phyloP scores from a whole-genome alignment of 2,797 vertebrate species.

The Enteromius unitaeniatus region DNA sequence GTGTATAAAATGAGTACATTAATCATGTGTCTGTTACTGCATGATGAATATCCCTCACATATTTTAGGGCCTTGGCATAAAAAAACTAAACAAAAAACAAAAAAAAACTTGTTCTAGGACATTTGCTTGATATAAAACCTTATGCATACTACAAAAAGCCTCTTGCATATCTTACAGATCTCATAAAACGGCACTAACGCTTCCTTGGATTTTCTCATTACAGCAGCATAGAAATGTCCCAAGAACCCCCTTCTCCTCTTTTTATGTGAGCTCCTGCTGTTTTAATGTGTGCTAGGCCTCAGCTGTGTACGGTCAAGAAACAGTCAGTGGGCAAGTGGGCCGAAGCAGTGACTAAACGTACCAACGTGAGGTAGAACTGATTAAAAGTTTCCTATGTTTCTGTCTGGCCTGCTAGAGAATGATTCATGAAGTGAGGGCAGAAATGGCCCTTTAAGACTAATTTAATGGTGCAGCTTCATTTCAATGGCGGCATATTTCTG shows the following conservation, averaged over 20 bases:
- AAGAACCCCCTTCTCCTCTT: background rate
- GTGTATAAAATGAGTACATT: background rate
- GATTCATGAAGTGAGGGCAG: conserved; percentile 34
- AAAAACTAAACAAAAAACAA: background rate
- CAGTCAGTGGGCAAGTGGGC: background rate
- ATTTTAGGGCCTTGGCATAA: background rate
- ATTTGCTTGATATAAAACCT: background rate
- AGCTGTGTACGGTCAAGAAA: background rate
- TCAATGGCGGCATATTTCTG: conserved; percentile 43
- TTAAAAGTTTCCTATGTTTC: conserved; percentile 17
- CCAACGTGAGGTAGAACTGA: conserved; percentile 13
- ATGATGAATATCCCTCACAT: background rate
- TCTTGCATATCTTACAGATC: background rate
- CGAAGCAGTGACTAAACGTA: conserved; percentile 13
- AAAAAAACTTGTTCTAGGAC: background rate
- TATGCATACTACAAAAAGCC: background rate
- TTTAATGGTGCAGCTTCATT: conserved; percentile 56
- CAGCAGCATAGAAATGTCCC: background rate
- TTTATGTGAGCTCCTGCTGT: background rate
- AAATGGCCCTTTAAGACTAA: conserved; percentile 44
- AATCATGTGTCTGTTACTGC: background rate
- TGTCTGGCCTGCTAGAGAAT: conserved; percentile 16
- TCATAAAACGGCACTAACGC: background rate
- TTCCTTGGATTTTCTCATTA: background rate
- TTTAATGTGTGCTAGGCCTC: background rate